Percentiles rank a stretch among this genome's conserved stretches.
Conservation (phyloP, 37 sponge, comb jelly and placozoan genomes). For the Axinella damicornis region DNA sequence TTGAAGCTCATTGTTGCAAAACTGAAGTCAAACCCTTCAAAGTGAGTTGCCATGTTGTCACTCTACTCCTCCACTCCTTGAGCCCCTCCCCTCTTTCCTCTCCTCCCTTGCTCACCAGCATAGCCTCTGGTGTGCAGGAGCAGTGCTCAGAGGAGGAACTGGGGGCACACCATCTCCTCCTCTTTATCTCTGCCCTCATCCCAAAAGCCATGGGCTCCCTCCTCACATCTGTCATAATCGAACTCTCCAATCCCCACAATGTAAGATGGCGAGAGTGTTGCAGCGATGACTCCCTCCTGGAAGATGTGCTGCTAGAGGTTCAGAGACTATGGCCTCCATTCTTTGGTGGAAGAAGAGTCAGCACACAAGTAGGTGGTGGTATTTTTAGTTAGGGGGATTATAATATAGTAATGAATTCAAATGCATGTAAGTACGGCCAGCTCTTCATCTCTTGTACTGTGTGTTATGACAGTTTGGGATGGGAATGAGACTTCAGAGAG, state of each 20-base stretch:
- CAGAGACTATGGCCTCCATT: conserved; percentile 92
- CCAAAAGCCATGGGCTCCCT: conserved; percentile 91
- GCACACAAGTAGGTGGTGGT: conserved; percentile 71
- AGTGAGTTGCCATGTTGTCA: conserved; percentile 15
- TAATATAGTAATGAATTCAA: too few relatives aligned
- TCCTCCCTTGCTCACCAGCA: conserved; percentile 7
- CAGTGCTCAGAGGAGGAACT: conserved; percentile 25
- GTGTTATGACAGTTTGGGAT: too few relatives aligned
- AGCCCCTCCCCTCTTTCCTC: too few relatives aligned
- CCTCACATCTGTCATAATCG: conserved; percentile 78
- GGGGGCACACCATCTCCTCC: conserved; percentile 58
- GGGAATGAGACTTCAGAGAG: too few relatives aligned
- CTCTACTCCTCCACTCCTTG: neutral
- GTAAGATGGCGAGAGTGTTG: conserved; percentile 39
- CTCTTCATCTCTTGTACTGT: too few relatives aligned
- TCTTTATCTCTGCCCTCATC: conserved; percentile 90
- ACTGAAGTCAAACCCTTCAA: conserved; percentile 37
- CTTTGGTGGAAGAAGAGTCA: conserved; percentile 78
- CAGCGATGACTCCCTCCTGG: conserved; percentile 34
- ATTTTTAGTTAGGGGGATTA: too few relatives aligned
- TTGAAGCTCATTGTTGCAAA: conserved; percentile 31
- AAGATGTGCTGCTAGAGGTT: conserved; percentile 72
- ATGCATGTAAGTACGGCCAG: too few relatives aligned
- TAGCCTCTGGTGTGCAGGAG: conserved; percentile 38
- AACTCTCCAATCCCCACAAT: conserved; percentile 70